Conservation (phyloP, 2,888 invertebrate species). For the Melinaea marsaeus region DNA sequence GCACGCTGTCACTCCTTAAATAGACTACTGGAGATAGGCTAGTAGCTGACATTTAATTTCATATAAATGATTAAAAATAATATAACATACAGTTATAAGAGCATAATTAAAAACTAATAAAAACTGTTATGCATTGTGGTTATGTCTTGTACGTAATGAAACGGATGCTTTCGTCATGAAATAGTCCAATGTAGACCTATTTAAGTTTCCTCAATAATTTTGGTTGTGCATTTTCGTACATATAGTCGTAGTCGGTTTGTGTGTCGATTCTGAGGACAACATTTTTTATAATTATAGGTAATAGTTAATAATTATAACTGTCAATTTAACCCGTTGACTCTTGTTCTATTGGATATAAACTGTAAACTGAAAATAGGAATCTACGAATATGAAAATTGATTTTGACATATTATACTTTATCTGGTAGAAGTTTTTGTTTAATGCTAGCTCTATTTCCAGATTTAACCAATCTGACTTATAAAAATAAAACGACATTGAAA, state of each 20-base stretch:
- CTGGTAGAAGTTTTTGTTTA: slow-evolving; percentile 54
- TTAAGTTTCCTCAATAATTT: too few relatives aligned
- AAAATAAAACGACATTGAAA: slow-evolving; percentile 22
- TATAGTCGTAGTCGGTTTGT: too few relatives aligned
- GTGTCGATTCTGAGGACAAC: too few relatives aligned
- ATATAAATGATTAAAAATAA: not conserved
- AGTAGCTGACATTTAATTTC: slow-evolving; percentile 31
- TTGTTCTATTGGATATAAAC: slow-evolving; percentile 32
- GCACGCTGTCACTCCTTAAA: slow-evolving; percentile 51
- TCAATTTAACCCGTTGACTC: slow-evolving; percentile 26
- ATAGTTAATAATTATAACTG: not conserved
- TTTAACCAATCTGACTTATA: slow-evolving; percentile 37
- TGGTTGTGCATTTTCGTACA: too few relatives aligned
- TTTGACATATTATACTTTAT: slow-evolving; percentile 67
- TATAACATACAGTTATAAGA: not conserved
- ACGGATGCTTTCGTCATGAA: too few relatives aligned
- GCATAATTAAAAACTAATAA: not conserved
- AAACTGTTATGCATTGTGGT: too few relatives aligned
- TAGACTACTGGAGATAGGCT: slow-evolving; percentile 41
- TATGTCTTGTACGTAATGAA: too few relatives aligned
- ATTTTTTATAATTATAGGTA: not conserved
- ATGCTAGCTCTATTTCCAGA: slow-evolving; percentile 61
- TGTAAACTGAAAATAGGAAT: slow-evolving; percentile 64
- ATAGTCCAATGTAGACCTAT: too few relatives aligned
- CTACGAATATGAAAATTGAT: slow-evolving; percentile 70